Evolutionary conservation across 2,888 invertebrate genomes (phyloP), one percentile per base, ranked within the genome.

Genomic region (Drosophila pseudotakahashii): DNA sequence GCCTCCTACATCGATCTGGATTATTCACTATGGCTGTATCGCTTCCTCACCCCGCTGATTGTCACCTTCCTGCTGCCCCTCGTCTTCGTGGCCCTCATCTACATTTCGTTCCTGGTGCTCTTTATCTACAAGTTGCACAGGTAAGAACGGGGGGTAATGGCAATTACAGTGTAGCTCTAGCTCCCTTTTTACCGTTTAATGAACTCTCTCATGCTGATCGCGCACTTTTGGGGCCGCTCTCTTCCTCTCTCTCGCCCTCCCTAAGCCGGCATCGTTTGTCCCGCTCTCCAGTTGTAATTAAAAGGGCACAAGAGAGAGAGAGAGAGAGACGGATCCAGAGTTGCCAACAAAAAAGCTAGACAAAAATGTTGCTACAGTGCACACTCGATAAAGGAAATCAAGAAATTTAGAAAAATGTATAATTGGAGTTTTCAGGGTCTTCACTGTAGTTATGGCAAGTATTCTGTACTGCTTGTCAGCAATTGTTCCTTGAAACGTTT

Each of bases 41-140:
- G 97, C 95, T 94, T 97, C 85, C 93, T 97, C 89, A 95, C 95
- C 91, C 97, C 97, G 2, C 93, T 97, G 64, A 93, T 97, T 79
- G 94, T 97, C 76, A 97, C 97, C 78, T 98, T 98, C 93, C 93
- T 98, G 52, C 93, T 98, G 86, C 98, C 98, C 2, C 93, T 95
- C 50, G 93, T 97, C 70, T 96, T 98, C 90, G 95, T 95, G 50
- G 83, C 96, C n/a, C 94, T 98, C 61, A 94, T 98, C 70, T 98
- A 98, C 92, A 92, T 95, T 78, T 96, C 96, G 89, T 95, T 95
- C 73, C 93, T 98, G 88, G 96, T 97, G 89, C 94, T 98, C 77
- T 97, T 97, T 90, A 94, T 98, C 77, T 97, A 97, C 92, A 96
- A 96, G 92, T 93, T 96, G 70, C 96, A 98, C 92, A 95, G 96